Evolutionary conservation across 2,113 vertebrate genomes (phyloP), one percentile per base, ranked within the genome.

Genomic region (Galeopterus variegatus): DNA sequence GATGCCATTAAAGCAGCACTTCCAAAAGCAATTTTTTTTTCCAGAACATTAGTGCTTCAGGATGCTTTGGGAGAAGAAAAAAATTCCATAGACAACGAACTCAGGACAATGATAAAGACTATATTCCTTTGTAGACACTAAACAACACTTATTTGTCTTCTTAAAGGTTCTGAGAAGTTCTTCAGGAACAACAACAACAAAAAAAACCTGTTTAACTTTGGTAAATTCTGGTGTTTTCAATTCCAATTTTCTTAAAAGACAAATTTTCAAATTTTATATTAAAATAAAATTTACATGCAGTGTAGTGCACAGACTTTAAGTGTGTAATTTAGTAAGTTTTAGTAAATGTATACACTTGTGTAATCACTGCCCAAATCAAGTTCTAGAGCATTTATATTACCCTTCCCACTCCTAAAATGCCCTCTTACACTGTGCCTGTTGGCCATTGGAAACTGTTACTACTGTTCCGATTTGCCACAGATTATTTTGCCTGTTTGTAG

Each of bases 1-100:
- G 50, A 95, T 80, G 62, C 82, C 93, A 91, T 98, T 97, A 91
- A 45, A 77, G 64, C 31, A 85, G 56, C 58, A 75, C 65, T 88
- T 93, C 62, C 64, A 45, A 88, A 76, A 79, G 67, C 45, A 48
- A 91, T 41, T 41, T 41, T 93, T 93, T 91, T 92, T 62, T 82
- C 52, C 56, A 86, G 85, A 93, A 69, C 72, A 26, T 58, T 69
- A 73, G 67, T 83, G 56, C 77, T 81, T 70, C 48, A 70, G 5
- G 85, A 72, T 80, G 28, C 89, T 76, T 28, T 81, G 36, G 72
- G 67, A 86, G 26, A 81, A 81, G 50, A 94, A 89, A 90, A 89
- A 48, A 48, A 84, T 36, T 45, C 17, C 24, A 8, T 13, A 69
- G 65, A 81, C 45, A 96, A 67, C 93, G 76, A 94, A 65, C 23